Conservation (phyloP, 2,888 invertebrate species). For the Coenonympha arcania region DNA sequence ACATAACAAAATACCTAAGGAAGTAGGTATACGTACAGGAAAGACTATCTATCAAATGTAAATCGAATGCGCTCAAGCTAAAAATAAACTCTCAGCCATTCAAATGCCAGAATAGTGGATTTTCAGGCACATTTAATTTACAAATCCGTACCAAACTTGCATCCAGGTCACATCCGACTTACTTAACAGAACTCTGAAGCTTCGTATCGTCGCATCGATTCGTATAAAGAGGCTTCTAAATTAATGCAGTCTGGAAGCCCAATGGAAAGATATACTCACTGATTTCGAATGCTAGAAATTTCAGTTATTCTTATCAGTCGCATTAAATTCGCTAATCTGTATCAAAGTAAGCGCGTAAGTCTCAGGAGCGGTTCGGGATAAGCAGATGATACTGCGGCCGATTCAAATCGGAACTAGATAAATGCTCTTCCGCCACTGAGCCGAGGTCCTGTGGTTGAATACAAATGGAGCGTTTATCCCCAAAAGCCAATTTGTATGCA, state of each 20-base stretch:
- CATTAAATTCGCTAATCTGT: slow-evolving; percentile 20
- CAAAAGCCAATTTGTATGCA: slow-evolving; percentile 73
- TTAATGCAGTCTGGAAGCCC: not conserved
- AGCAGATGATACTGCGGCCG: slow-evolving; percentile 32
- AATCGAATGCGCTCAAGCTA: not conserved
- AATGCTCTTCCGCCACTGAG: slow-evolving; percentile 64
- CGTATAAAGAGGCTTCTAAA: not conserved
- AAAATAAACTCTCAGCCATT: not conserved
- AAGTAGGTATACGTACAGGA: too few relatives aligned
- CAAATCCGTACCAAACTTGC: slow-evolving; percentile 12
- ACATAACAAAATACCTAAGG: too few relatives aligned
- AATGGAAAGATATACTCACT: not conserved
- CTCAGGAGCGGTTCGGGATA: slow-evolving; percentile 26
- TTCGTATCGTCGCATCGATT: not conserved
- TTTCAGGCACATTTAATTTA: slow-evolving; percentile 14
- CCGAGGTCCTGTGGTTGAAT: slow-evolving; percentile 67
- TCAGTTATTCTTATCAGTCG: slow-evolving; percentile 7
- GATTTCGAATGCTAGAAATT: not conserved
- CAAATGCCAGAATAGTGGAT: not conserved
- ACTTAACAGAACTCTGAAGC: too few relatives aligned
- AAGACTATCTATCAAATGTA: too few relatives aligned
- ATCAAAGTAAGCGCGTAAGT: slow-evolving; percentile 16
- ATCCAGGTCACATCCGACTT: not conserved
- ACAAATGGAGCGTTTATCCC: slow-evolving; percentile 74
- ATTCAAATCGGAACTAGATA: slow-evolving; percentile 68